These are phyloP conservation scores for Herpailurus yagouaroundi DNA, from an alignment of 2,113 vertebrate species.

Conservation along the genomic window DNA sequence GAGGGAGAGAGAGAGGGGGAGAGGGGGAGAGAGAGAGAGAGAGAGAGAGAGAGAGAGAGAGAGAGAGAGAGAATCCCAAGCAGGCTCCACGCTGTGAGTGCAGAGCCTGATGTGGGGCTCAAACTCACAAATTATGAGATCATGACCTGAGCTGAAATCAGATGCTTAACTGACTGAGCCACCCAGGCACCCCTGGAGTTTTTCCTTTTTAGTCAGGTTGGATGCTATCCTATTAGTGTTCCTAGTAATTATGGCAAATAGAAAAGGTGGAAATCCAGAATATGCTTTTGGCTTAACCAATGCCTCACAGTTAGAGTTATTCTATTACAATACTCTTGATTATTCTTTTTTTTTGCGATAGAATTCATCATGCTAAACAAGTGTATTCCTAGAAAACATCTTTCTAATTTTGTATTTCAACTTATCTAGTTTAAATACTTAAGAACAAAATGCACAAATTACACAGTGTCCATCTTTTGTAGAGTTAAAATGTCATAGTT, in stretches of 20 bases:
- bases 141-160: too few species aligned
- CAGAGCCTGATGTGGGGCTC: too few species aligned
- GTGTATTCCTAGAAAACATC: background rate
- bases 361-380: background rate
- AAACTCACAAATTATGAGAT: too few species aligned
- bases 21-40: too few species aligned
- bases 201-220: background rate
- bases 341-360: background rate
- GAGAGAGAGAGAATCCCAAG: too few species aligned
- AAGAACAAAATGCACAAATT: background rate
- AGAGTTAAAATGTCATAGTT: background rate
- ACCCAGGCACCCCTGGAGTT: background rate
- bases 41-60: too few species aligned
- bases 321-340: background rate
- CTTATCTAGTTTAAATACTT: background rate
- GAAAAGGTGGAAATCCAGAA: background rate
- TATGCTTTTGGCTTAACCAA: background rate
- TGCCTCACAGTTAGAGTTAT: background rate
- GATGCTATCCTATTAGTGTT: background rate
- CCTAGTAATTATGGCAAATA: background rate
- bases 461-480: background rate
- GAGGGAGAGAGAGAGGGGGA: too few species aligned
- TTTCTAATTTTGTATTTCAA: slow-evolving; percentile 31
- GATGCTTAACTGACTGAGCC: too few species aligned
- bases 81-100: too few species aligned